Evolutionary conservation across 2,888 invertebrate genomes (phyloP).

Genomic region (Encarsia formosa): DNA sequence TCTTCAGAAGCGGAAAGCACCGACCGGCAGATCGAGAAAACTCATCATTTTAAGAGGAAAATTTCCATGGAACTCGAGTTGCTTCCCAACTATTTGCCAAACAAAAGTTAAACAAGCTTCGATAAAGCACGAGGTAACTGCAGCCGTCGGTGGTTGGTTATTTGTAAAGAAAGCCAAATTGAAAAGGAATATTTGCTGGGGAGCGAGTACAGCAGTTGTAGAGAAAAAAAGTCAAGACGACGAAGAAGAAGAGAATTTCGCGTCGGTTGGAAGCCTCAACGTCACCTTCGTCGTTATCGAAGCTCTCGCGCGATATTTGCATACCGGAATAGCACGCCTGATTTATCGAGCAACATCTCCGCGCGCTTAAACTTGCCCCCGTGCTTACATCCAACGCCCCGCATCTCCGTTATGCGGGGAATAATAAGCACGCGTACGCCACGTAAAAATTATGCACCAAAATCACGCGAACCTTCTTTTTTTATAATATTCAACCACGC

Average conservation of each 20-base stretch:
- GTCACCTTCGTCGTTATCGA: constrained; percentile 13
- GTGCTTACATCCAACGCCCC: constrained; percentile 8
- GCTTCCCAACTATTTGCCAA: too few relatives aligned
- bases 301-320: constrained; percentile 34
- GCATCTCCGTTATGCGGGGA: constrained; percentile 7
- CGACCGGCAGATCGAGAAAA: too few relatives aligned
- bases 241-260: neutral
- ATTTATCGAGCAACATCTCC: constrained; percentile 35
- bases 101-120: too few relatives aligned
- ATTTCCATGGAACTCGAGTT: too few relatives aligned
- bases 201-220: neutral
- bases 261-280: constrained; percentile 2
- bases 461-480: too few relatives aligned
- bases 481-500: too few relatives aligned
- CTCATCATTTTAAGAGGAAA: too few relatives aligned
- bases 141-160: neutral
- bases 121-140: neutral
- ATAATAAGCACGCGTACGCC: too few relatives aligned
- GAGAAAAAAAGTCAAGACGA: neutral
- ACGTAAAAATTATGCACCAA: too few relatives aligned
- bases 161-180: neutral
- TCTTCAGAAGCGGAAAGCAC: too few relatives aligned
- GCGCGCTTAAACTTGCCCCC: too few relatives aligned
- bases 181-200: neutral
- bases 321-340: constrained; percentile 36